phyloP scores from a whole-genome alignment of 2,888 invertebrate genomes.

The Rhodophaea formosa region DNA sequence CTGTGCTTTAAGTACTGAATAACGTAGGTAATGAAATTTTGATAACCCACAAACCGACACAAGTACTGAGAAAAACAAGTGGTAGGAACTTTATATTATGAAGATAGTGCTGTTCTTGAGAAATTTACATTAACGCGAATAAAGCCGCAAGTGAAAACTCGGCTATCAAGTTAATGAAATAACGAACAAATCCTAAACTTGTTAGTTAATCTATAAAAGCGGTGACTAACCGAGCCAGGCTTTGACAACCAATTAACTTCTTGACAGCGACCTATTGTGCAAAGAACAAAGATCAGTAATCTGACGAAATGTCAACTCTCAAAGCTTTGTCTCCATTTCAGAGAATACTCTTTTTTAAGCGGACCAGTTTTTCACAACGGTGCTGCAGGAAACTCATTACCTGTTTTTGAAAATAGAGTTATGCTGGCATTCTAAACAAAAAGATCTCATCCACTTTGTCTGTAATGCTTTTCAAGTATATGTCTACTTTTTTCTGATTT shows the following conservation, averaged over 20 bases:
- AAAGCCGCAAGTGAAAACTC: no score
- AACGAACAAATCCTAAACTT: not conserved
- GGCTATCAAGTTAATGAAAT: no score
- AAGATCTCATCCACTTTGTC: not conserved
- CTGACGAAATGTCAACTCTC: slow-evolving; percentile 42
- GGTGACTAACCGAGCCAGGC: slow-evolving; percentile 32
- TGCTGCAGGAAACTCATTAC: slow-evolving; percentile 5
- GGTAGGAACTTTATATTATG: no score
- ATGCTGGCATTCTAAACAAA: not conserved
- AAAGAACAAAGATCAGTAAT: slow-evolving; percentile 41
- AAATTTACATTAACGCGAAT: no score
- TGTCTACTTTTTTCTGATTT: no score
- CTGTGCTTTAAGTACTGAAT: no score
- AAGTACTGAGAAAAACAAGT: no score
- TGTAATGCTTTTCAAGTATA: no score
- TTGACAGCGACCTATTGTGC: slow-evolving; percentile 38
- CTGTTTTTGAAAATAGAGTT: not conserved
- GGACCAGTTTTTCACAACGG: not conserved
- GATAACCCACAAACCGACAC: no score
- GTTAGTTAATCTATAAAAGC: not conserved
- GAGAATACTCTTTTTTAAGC: slow-evolving; percentile 6
- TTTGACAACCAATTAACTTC: slow-evolving; percentile 47
- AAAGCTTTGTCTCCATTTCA: slow-evolving; percentile 38
- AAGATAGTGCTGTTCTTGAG: no score
- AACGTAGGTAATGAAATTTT: no score